phyloP scores from a whole-genome alignment of 2,797 vertebrate species.

The Chelon labrosus region DNA sequence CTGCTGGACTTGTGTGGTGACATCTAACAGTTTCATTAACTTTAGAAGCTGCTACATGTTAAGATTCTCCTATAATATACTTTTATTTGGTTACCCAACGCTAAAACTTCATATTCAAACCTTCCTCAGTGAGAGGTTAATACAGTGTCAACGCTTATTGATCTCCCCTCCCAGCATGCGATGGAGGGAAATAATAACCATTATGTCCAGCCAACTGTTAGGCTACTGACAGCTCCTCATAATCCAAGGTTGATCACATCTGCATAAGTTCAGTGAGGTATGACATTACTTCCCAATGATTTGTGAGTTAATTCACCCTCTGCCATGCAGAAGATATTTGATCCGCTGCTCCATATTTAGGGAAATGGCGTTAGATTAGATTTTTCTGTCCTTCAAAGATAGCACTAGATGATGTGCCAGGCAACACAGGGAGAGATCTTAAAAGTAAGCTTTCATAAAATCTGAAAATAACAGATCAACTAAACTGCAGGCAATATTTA shows the following conservation, averaged over 20 bases:
- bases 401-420: neutral
- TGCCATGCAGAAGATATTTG: conserved; percentile 24
- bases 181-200: conserved; percentile 57
- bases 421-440: neutral
- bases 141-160: conserved; percentile 25
- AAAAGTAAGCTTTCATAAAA: neutral
- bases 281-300: conserved; percentile 58
- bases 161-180: conserved; percentile 35
- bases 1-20: conserved; percentile 7
- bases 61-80: conserved; percentile 4
- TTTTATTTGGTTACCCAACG: conserved; percentile 33
- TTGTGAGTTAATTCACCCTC: conserved; percentile 44
- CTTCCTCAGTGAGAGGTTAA: neutral
- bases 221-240: conserved; percentile 15
- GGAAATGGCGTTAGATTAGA: conserved; percentile 8
- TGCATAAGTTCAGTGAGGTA: conserved; percentile 56
- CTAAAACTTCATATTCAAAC: conserved; percentile 36
- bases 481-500: neutral
- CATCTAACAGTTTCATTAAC: conserved; percentile 44
- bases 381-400: conserved; percentile 8
- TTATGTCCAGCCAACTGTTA: conserved; percentile 53
- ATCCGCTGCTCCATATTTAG: conserved; percentile 17
- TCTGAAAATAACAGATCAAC: neutral
- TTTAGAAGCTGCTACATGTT: conserved; percentile 28
- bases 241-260: conserved; percentile 38